phyloP scores from a whole-genome alignment of 1,140 invertebrate genomes.

The Nasonia giraulti region DNA sequence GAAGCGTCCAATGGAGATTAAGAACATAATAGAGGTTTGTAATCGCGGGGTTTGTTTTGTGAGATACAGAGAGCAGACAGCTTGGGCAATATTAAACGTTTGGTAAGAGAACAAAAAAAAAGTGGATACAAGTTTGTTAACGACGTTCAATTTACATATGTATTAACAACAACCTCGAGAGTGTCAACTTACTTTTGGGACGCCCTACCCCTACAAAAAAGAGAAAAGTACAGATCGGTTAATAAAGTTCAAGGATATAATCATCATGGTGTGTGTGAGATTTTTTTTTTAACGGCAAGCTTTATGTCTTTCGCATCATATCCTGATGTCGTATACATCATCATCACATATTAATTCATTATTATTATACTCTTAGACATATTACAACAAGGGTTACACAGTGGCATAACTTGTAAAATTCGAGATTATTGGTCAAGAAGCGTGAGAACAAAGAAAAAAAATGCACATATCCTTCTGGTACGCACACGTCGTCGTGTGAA shows the following conservation, averaged over 20 bases:
- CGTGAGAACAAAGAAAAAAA: not conserved
- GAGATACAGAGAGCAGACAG: conserved; percentile 13
- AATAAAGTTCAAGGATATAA: conserved; percentile 61
- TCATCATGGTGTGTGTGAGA: not conserved
- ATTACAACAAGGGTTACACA: not conserved
- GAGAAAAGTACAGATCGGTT: conserved; percentile 69
- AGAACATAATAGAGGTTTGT: not conserved
- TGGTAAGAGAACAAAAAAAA: conserved; percentile 23
- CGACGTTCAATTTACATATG: conserved; percentile 62
- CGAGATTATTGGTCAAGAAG: not conserved
- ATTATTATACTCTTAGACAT: not conserved
- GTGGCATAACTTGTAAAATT: not conserved
- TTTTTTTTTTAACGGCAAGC: not conserved
- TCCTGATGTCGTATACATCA: conserved; percentile 4
- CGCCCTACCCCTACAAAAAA: conserved; percentile 75
- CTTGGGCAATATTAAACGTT: not conserved
- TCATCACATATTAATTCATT: conserved; percentile 23
- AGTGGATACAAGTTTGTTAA: conserved; percentile 62
- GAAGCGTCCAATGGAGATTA: conserved; percentile 51
- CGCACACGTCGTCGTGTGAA: not conserved
- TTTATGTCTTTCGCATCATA: not conserved
- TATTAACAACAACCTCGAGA: conserved; percentile 60
- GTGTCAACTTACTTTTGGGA: conserved; percentile 74
- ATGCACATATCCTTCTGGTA: not conserved
- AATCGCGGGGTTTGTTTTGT: not conserved